phyloP scores from a whole-genome alignment of 2,888 invertebrate species.

The Amphipyra tragopoginis region DNA sequence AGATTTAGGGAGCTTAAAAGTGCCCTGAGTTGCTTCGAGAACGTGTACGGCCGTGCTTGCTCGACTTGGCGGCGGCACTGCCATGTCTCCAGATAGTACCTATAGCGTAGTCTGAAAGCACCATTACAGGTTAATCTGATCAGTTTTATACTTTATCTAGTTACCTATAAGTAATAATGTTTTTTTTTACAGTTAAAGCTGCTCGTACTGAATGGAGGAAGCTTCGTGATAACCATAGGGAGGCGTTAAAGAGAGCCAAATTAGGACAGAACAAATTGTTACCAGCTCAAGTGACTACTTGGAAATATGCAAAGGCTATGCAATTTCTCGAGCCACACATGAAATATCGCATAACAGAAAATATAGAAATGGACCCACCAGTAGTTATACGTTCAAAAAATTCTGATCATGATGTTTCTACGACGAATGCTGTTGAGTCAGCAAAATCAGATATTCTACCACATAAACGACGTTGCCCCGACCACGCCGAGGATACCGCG shows the following conservation, averaged over 20 bases:
- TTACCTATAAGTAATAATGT: not conserved
- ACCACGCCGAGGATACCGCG: slow-evolving; percentile 48
- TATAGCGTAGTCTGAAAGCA: not conserved
- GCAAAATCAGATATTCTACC: slow-evolving; percentile 48
- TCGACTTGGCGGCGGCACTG: too few relatives aligned
- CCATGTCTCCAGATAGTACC: too few relatives aligned
- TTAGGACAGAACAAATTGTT: slow-evolving; percentile 83
- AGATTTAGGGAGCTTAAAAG: too few relatives aligned
- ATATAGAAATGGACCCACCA: slow-evolving; percentile 79
- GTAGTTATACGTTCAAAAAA: slow-evolving; percentile 52
- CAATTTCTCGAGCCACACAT: slow-evolving; percentile 85
- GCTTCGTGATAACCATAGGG: slow-evolving; percentile 83
- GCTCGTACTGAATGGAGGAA: slow-evolving; percentile 86
- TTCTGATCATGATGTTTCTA: slow-evolving; percentile 75
- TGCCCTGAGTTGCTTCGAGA: too few relatives aligned
- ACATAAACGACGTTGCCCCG: slow-evolving; percentile 69
- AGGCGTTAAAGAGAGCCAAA: slow-evolving; percentile 83
- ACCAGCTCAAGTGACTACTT: slow-evolving; percentile 85
- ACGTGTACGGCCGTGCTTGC: too few relatives aligned
- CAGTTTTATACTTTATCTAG: not conserved
- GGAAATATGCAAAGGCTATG: slow-evolving; percentile 87
- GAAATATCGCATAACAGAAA: slow-evolving; percentile 85
- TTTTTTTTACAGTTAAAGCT: slow-evolving; percentile 74
- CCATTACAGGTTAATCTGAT: too few relatives aligned
- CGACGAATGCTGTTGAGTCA: slow-evolving; percentile 65